Evolutionary conservation across 1,140 invertebrate species (phyloP), one percentile per base, ranked within the genome.

Genomic region (Steinernema khuongi): DNA sequence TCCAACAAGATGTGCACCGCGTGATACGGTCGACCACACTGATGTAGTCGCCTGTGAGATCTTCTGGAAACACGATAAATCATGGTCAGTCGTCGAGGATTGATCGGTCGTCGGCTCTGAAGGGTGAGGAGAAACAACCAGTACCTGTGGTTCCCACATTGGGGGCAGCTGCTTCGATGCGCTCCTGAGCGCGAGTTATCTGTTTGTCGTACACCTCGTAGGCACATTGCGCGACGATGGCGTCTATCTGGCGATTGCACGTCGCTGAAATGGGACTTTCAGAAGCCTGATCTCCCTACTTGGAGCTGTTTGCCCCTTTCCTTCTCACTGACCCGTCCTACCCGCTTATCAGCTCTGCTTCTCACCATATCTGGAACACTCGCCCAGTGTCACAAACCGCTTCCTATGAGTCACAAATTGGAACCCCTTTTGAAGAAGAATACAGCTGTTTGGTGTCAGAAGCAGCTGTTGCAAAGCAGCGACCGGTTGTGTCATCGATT

Each of bases 1-100:
- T 60, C 50, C 50, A 60, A 22, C 50, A 60, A 7, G 7, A 22
- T 17, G 11, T 14, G 50, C 50, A 60, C 7, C 50, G 50, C 50
- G 50, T 60, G 7, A 60, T 4, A 26, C 50, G 50, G 26, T 60
- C 50, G 50, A 60, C 22, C 2, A 60, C 26, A 22, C 50, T 60
- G 50, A 60, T 60, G 50, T 60, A 60, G 19, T 60, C 50, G 50
- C 50, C 50, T 14, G 50, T 60, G 11, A 60, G 50, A 26, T 60
- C 50, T 60, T 60, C 50, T 60, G 22, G 26, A 60, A 17, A 14
- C 4, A 22, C n/a, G n/a, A n/a, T n/a, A 60, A 60, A 7, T 7
- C 50, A 22, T 17, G 7, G 11, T 60, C 26, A 11, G 26, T 41
- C n/a, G 36, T n/a, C n/a, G n/a, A n/a, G n/a, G n/a, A n/a, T n/a